phyloP scores from a whole-genome alignment of 2,113 vertebrate genomes.

The Sphaerodactylus townsendi region DNA sequence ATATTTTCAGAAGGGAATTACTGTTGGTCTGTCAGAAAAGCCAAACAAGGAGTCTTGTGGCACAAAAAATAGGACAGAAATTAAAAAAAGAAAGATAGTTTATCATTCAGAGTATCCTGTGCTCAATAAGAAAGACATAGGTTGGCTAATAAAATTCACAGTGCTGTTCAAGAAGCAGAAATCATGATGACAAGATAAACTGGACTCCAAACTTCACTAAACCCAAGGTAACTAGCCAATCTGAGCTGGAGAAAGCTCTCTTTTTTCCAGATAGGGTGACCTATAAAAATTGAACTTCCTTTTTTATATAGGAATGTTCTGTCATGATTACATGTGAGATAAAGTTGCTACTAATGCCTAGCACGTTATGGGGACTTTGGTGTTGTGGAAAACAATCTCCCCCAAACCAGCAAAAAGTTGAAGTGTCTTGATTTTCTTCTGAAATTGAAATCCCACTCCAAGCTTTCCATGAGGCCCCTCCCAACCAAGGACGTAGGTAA shows the following conservation, averaged over 20 bases:
- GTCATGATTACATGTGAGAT: neutral
- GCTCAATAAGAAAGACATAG: neutral
- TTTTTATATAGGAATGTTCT: neutral
- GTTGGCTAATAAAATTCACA: neutral
- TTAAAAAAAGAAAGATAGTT: too few species aligned
- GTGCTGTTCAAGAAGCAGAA: neutral
- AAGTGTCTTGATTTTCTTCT: neutral
- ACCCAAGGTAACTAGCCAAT: neutral
- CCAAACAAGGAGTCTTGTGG: too few species aligned
- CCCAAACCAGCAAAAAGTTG: neutral
- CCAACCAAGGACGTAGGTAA: too few species aligned
- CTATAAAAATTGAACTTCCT: neutral
- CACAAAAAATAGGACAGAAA: too few species aligned
- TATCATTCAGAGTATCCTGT: neutral
- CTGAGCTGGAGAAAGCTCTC: neutral
- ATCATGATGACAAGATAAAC: neutral
- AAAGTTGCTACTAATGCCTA: neutral
- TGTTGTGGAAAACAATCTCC: neutral
- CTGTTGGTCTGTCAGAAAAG: too few species aligned
- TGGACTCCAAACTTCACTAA: neutral
- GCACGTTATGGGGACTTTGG: neutral
- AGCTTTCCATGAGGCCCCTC: too few species aligned
- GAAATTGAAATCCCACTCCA: neutral
- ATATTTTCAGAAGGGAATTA: too few species aligned
- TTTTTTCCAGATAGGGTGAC: neutral